Evolutionary conservation across 2,888 invertebrate genomes (phyloP), one percentile per base, ranked within the genome.

Genomic region (Siphlonurus alternatus): DNA sequence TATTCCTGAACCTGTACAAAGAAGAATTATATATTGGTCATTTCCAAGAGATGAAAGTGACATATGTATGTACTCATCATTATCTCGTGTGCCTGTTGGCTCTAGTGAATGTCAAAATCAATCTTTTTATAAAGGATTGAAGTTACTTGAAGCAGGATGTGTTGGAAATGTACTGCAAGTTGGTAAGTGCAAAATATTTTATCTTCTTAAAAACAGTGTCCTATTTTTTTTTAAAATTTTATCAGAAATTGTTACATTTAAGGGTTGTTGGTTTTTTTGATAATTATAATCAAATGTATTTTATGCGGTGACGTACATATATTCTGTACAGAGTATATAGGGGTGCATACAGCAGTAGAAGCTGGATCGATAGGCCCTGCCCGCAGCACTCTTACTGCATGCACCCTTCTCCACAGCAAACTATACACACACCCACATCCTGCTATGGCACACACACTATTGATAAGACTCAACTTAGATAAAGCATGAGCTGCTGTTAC

Each of bases 11-110:
- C 90, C 90, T 69, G 90, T 91, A 75, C 91, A 91, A 77, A 82
- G 88, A 70, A 82, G 89, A 74, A 88, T 91, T 76, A 89, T 91
- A 73, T 91, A 84, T 80, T 91, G 90, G 89, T 89, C 90, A 69
- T 91, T 91, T 79, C 92, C 91, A 70, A 79, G 90, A 72, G 87
- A 90, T 75, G 91, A 91, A 77, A 81, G 87, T 73, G 90, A 90
- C 79, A 90, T 92, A 76, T 88, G 88, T 78, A 90, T 91, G 89
- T 92, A 92, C 79, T 89, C 89, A 71, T 89, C 89, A 70, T 81
- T 89, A 77, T 80, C 83, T 72, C 79, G 77, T 71, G 79, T 79
- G 74, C 76, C 78, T 68, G 72, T 71, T 54, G 74, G 74, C 67
- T 73, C 73, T 69, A 70, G 59, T 74, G 89, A 89, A 78, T 85